These are phyloP conservation scores for Porphyrio hochstetteri DNA, from an alignment of 2,113 vertebrate species.

Conservation along the genomic window DNA sequence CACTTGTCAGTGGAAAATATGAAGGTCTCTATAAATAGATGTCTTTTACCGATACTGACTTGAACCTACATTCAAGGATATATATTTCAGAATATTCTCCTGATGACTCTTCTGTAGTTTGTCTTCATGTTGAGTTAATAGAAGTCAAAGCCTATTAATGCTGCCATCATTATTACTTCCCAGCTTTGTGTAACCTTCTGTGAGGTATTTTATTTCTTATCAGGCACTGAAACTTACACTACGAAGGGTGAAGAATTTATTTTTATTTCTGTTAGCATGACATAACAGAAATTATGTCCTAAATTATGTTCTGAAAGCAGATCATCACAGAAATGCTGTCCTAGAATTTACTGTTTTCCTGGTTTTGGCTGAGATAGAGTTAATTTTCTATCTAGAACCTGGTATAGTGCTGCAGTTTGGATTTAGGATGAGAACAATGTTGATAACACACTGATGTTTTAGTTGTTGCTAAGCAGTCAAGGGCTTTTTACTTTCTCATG, in stretches of 20 bases:
- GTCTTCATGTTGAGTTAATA: not conserved
- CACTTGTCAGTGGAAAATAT: not conserved
- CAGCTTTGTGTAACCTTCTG: not conserved
- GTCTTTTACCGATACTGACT: not conserved
- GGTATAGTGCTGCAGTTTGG: too few species aligned
- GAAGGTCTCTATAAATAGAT: not conserved
- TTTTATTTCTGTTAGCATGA: not conserved
- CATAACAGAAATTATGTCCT: not conserved
- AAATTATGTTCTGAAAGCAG: not conserved
- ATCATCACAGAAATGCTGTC: not conserved
- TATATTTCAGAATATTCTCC: not conserved
- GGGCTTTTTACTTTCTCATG: too few species aligned
- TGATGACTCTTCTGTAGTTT: not conserved
- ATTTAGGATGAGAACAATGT: too few species aligned
- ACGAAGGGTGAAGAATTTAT: not conserved
- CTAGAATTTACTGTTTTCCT: not conserved
- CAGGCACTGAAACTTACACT: not conserved
- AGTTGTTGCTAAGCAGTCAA: too few species aligned
- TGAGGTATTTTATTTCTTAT: not conserved
- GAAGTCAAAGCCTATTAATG: not conserved
- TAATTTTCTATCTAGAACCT: too few species aligned
- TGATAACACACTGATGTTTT: too few species aligned
- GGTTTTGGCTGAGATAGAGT: too few species aligned
- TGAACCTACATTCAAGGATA: not conserved
- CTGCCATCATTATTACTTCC: not conserved